Conservation (phyloP, 2,113 vertebrate genomes). For the Falco punctatus region DNA sequence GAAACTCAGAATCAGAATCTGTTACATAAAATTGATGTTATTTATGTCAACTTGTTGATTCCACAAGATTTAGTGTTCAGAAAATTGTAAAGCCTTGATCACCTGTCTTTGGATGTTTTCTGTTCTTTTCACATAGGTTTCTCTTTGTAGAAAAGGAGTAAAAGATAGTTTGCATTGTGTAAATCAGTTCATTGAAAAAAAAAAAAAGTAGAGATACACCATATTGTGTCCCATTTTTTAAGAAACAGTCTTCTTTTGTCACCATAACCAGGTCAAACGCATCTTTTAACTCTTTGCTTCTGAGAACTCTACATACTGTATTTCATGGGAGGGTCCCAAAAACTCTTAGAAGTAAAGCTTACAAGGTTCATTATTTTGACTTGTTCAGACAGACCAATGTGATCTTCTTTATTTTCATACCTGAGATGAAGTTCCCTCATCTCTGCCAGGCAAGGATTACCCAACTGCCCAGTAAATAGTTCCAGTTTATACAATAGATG, state of each 20-base stretch:
- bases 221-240: background rate
- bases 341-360: background rate
- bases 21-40: background rate
- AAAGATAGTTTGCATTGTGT: background rate
- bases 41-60: background rate
- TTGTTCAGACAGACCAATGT: background rate
- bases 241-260: background rate
- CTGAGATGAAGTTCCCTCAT: background rate
- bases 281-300: background rate
- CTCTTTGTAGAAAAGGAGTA: background rate
- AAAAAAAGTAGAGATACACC: background rate
- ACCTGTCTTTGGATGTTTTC: background rate
- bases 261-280: background rate
- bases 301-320: background rate
- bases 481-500: background rate
- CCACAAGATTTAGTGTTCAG: background rate
- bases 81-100: background rate
- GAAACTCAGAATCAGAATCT: background rate
- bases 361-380: background rate
- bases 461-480: background rate
- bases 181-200: background rate
- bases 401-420: background rate
- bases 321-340: background rate
- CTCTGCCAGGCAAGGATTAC: background rate
- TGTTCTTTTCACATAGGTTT: background rate